Evolutionary conservation across 2,797 vertebrate genomes (phyloP), one percentile per base, ranked within the genome.

Genomic region (Scarus forsteni): DNA sequence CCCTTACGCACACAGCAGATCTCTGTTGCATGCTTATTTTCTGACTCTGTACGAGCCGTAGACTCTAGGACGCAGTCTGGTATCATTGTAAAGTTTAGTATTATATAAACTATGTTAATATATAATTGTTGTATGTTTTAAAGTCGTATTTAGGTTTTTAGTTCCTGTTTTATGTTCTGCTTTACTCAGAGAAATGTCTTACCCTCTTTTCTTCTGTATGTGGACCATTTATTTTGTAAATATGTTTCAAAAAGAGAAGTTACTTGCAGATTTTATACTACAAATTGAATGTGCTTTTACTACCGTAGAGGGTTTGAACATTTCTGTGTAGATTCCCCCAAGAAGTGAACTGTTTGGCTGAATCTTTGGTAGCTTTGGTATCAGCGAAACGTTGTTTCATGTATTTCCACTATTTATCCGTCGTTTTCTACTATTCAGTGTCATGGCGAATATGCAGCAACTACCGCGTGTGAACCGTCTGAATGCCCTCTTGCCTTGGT

Each of bases 261-360:
- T 86, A 88, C 92, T 89, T 93, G 89, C 90, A 92, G 91, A 94
- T 95, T 96, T 97, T 96, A 93, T 94, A 96, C 94, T 80, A 88
- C 82, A 66, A 92, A 89, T 91, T 94, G 92, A 92, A 94, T 95
- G 94, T 95, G 93, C 92, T 95, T 94, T 95, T 95, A 89, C 88
- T 95, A 92, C 89, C 76, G 39, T 75, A 90, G 69, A 92, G 61
- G 73, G 83, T 90, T 91, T 86, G 55, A 73, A 89, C 60, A 85
- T 92, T 89, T 92, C 66, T 89, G 91, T 88, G 89, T 92, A 90
- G 88, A 88, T 51, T 85, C 63, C 75, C 88, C 86, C 51, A 66
- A 75, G 60, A 80, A 57, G 51, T 81, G 10, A 36, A 59, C 79
- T 8, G 54, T 88, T 88, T 87, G 89, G 81, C 90, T 89, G 88